A percentile compares a stretch with the other conserved stretches of the same genome.
Evolutionary conservation across 2,797 vertebrate genomes (phyloP).

Genomic region (Channa striata): DNA sequence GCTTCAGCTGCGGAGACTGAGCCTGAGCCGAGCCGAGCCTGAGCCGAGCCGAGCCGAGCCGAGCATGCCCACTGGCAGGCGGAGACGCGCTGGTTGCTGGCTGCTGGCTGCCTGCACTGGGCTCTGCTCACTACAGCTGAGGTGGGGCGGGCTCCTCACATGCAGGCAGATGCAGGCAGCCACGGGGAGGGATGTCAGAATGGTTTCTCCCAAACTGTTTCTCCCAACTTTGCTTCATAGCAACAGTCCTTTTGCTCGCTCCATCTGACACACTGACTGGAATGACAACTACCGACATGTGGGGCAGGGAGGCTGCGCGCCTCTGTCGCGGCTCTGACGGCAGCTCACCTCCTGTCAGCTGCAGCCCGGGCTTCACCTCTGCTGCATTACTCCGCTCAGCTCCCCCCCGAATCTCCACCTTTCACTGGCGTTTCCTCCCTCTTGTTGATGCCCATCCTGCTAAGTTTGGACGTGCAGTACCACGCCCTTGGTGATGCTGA

Average conservation of each 20-base stretch:
- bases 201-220: slow-evolving; percentile 84
- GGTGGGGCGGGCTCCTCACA: slow-evolving; percentile 76
- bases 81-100: slow-evolving; percentile 78
- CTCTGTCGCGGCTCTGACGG: slow-evolving; percentile 9
- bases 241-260: slow-evolving; percentile 57
- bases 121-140: slow-evolving; percentile 81
- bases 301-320: slow-evolving; percentile 14
- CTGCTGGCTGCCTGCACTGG: slow-evolving; percentile 83
- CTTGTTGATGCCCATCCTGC: slow-evolving; percentile 12
- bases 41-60: slow-evolving; percentile 77
- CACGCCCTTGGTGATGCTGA: slow-evolving; percentile 73
- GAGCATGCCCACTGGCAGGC: slow-evolving; percentile 85
- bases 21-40: slow-evolving; percentile 79
- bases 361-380: slow-evolving; percentile 14
- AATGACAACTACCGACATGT: slow-evolving; percentile 42
- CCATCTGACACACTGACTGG: slow-evolving; percentile 46
- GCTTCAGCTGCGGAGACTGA: slow-evolving; percentile 80
- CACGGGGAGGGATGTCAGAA: slow-evolving; percentile 75
- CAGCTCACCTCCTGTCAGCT: slow-evolving; percentile 11
- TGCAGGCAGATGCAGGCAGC: slow-evolving; percentile 59
- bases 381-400: slow-evolving; percentile 26
- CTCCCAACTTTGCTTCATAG: slow-evolving; percentile 79
- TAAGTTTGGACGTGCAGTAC: slow-evolving; percentile 56
- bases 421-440: slow-evolving; percentile 1
- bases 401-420: slow-evolving; percentile 6